A percentile compares a stretch with the other conserved stretches of the same genome.
These are phyloP conservation scores for Sparus aurata DNA, from an alignment of 2,797 vertebrate species.

Conservation along the genomic window DNA sequence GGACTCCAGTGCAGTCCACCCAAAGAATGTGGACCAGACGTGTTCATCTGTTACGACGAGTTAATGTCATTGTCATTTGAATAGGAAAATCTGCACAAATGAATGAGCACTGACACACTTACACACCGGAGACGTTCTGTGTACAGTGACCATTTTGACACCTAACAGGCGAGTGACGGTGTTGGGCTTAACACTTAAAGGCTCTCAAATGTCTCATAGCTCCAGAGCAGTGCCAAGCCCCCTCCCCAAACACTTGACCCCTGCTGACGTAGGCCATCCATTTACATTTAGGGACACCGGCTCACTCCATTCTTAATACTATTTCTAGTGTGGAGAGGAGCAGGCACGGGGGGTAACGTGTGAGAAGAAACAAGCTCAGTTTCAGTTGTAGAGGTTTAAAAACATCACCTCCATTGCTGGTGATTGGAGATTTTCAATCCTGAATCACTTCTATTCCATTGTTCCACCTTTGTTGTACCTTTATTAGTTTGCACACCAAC, in stretches of 20 bases:
- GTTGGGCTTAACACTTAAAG: constrained; percentile 79
- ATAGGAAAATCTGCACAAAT: constrained; percentile 21
- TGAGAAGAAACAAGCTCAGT: constrained; percentile 21
- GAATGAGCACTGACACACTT: constrained; percentile 43
- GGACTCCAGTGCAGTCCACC: constrained; percentile 16
- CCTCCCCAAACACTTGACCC: constrained; percentile 77
- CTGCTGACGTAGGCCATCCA: constrained; percentile 82
- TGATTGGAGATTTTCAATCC: constrained; percentile 35
- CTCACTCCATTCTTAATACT: constrained; percentile 77
- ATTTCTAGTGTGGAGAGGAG: constrained; percentile 61
- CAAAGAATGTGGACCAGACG: constrained; percentile 16
- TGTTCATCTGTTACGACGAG: constrained; percentile 8
- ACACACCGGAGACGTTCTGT: constrained; percentile 41
- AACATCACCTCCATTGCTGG: constrained; percentile 5
- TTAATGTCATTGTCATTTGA: constrained; percentile 25
- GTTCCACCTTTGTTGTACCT: constrained; percentile 27
- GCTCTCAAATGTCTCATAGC: constrained; percentile 86
- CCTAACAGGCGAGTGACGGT: constrained; percentile 69
- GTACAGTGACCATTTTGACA: constrained; percentile 81
- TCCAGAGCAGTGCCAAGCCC: constrained; percentile 79
- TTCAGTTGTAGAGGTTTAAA: constrained; percentile 33
- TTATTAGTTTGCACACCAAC: constrained; percentile 35
- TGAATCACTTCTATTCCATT: constrained; percentile 18
- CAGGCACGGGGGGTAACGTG: constrained; percentile 47
- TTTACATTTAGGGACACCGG: constrained; percentile 84